Percentiles rank a stretch among this genome's conserved stretches.
Conservation (phyloP, 2,113 vertebrate genomes). For the Mobula birostris region DNA sequence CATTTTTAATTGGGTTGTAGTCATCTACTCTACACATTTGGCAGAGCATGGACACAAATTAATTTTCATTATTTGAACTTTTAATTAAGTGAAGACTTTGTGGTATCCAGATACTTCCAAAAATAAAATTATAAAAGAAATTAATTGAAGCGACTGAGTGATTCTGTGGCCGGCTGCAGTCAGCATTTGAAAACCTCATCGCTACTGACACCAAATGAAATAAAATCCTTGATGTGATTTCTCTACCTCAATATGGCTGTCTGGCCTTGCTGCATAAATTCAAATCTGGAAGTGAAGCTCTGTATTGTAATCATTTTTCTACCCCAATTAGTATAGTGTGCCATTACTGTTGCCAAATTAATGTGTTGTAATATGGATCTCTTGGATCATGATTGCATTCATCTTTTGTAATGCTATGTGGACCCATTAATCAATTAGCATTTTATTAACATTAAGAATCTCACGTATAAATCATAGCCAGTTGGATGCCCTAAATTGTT, state of each 20-base stretch:
- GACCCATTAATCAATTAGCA: not conserved
- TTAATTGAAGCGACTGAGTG: not conserved
- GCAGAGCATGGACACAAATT: not conserved
- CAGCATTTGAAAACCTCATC: not conserved
- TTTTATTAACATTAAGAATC: not conserved
- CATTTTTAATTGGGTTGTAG: not conserved
- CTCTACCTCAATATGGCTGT: not conserved
- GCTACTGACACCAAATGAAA: not conserved
- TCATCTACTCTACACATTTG: not conserved
- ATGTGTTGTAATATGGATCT: not conserved
- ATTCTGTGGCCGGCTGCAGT: not conserved
- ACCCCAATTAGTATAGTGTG: not conserved
- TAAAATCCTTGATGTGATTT: not conserved
- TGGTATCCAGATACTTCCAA: not conserved
- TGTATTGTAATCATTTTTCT: not conserved
- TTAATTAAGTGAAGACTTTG: not conserved
- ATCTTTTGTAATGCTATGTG: not conserved
- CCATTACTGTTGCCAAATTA: not conserved
- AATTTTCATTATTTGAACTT: not conserved
- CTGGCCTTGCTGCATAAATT: not conserved
- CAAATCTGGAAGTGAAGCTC: not conserved
- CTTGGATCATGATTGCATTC: not conserved
- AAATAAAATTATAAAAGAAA: not conserved
- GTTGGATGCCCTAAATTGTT: not conserved
- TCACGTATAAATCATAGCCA: not conserved